Base-by-base conservation (phyloP, 1,140 invertebrate genomes). In the Bombus confusus region DNA sequence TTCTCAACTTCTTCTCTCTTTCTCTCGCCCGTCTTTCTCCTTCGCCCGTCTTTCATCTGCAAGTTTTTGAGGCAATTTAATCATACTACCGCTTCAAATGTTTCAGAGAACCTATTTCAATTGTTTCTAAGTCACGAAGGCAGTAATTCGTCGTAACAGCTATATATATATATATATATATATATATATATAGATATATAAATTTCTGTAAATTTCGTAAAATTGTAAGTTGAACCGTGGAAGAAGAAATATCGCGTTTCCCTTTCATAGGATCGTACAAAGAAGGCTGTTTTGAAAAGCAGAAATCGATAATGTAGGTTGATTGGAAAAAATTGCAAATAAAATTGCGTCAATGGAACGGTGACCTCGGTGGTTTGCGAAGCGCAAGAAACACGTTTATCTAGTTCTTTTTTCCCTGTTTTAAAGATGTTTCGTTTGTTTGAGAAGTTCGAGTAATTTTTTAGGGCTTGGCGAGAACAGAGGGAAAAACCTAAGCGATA, bases 51-150 rank as follows among this genome's bases (percentile, higher is more conserved):
- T 57, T 18, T 34, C 28, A 9, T 62, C 9, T 1, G 52, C 31
- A 22, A 64, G n/a, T n/a, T 78, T 57, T 77, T 78, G 28, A 25
- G 47, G 52, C 66, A 79, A 79, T 84, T 84, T 72, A 83, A 83
- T 76, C 81, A n/a, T 52, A 77, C n/a, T 18, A 52, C 72, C 25
- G n/a, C 0, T 18, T 12, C 39, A 25, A 59, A n/a, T 25, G 31
- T 34, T 25, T 68, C 31, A 10, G 22, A 68, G 25, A 28, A 52
- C 37, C 25, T 71, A 57, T 64, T 66, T 52, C 59, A 31, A 25
- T 43, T 52, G 25, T 64, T 66, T 62, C 28, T 13, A 62, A n/a
- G 25, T n/a, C 12, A 13, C 59, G 59, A 62, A 28, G 4, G 0
- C 25, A 62, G 59, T 28, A 28, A 62, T 28, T n/a, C 8, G 8